Evolutionary conservation across 2,797 vertebrate species (phyloP).

Genomic region (Botia kubotai): DNA sequence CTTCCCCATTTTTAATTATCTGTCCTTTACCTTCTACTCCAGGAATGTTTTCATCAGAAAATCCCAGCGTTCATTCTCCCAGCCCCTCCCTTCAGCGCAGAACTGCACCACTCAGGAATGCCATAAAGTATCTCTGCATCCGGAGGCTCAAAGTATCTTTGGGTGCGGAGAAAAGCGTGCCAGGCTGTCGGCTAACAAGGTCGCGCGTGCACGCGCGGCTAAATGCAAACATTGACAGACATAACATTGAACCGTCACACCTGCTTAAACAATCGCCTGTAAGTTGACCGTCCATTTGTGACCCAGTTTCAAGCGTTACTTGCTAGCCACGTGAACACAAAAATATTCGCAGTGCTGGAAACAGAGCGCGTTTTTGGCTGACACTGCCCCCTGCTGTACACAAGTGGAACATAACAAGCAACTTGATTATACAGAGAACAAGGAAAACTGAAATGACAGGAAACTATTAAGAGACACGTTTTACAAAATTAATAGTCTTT

Average conservation of each 20-base stretch:
- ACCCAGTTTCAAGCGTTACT: conserved; percentile 30
- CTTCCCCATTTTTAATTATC: conserved; percentile 31
- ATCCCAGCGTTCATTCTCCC: conserved; percentile 10
- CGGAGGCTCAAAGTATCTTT: neutral
- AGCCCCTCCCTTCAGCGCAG: conserved; percentile 1
- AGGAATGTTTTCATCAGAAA: conserved; percentile 53
- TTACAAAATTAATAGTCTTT: neutral
- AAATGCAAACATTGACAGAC: neutral
- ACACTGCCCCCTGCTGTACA: conserved; percentile 45
- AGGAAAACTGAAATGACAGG: neutral
- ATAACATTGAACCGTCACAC: neutral
- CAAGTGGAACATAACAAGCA: neutral
- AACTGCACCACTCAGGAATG: conserved; percentile 9
- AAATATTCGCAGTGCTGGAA: neutral
- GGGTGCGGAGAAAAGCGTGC: neutral
- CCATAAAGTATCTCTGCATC: conserved; percentile 13
- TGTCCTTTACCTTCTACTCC: conserved; percentile 43
- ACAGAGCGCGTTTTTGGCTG: neutral
- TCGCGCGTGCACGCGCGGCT: neutral
- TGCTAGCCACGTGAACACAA: conserved; percentile 26
- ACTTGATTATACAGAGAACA: neutral
- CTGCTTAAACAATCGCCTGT: conserved; percentile 1
- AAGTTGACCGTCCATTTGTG: conserved; percentile 31
- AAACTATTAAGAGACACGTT: neutral
- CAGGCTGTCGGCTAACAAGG: neutral